Evolutionary conservation across 2,797 vertebrate genomes (phyloP).

Genomic region (Leptodactylus fallax): DNA sequence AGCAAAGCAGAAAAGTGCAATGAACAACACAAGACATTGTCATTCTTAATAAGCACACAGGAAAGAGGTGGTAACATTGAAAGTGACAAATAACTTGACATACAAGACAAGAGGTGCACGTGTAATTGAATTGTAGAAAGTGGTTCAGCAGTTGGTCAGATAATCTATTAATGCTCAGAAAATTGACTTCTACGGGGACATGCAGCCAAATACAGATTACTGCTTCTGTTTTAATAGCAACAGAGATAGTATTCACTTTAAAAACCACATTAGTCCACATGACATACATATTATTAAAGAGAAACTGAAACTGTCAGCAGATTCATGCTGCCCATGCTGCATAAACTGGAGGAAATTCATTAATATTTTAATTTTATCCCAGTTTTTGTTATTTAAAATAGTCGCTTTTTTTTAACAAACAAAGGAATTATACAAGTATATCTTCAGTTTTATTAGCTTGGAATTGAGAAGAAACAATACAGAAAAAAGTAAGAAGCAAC

Average conservation of each 20-base stretch:
- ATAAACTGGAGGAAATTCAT: too few species aligned
- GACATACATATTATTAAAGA: too few species aligned
- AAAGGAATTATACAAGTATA: too few species aligned
- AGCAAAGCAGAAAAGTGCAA: background rate
- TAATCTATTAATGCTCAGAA: conserved; percentile 31
- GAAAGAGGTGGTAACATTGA: background rate
- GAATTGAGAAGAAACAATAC: too few species aligned
- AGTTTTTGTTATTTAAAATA: too few species aligned
- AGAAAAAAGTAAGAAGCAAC: too few species aligned
- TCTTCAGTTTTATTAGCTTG: too few species aligned
- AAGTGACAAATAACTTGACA: conserved; percentile 26
- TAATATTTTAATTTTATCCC: too few species aligned
- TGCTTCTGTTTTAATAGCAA: background rate
- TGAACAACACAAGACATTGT: background rate
- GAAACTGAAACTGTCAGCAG: too few species aligned
- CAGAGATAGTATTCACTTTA: background rate
- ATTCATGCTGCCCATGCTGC: too few species aligned
- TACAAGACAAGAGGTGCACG: conserved; percentile 22
- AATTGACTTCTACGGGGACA: conserved; percentile 10
- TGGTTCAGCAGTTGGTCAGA: conserved; percentile 34
- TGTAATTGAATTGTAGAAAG: conserved; percentile 25
- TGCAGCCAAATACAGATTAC: background rate
- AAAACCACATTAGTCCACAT: background rate
- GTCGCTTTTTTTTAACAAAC: too few species aligned
- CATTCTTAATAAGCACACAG: conserved; percentile 11